phyloP scores from a whole-genome alignment of 2,888 invertebrate species.

The Drosophila rubida region DNA sequence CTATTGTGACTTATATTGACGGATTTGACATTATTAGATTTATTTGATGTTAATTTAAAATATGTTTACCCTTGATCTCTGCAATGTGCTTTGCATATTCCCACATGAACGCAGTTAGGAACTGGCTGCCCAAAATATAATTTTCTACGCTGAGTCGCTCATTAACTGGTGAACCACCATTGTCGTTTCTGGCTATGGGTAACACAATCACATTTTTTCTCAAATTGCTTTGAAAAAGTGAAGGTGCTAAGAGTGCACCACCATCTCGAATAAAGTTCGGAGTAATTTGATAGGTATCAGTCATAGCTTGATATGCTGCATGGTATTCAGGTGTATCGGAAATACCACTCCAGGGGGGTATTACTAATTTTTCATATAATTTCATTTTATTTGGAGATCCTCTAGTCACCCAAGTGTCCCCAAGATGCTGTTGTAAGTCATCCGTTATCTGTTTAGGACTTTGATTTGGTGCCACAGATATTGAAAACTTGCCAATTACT shows the following conservation, averaged over 20 bases:
- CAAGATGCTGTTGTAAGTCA: slow-evolving; percentile 39
- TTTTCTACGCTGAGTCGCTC: slow-evolving; percentile 45
- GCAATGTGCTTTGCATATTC: slow-evolving; percentile 34
- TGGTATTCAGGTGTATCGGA: slow-evolving; percentile 45
- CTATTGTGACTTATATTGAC: too few relatives aligned
- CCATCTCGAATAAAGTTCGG: slow-evolving; percentile 50
- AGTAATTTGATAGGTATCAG: slow-evolving; percentile 28
- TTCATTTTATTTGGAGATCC: slow-evolving; percentile 54
- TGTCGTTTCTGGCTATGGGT: slow-evolving; percentile 49
- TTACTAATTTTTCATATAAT: slow-evolving; percentile 37
- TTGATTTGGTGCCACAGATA: slow-evolving; percentile 50
- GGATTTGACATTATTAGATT: not conserved
- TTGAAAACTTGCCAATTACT: slow-evolving; percentile 53
- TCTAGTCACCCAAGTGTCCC: slow-evolving; percentile 34
- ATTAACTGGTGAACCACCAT: slow-evolving; percentile 50
- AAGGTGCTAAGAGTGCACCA: slow-evolving; percentile 44
- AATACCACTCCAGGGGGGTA: slow-evolving; percentile 45
- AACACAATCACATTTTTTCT: slow-evolving; percentile 50
- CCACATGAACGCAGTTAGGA: slow-evolving; percentile 53
- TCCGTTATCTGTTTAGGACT: slow-evolving; percentile 25
- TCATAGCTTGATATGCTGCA: slow-evolving; percentile 42
- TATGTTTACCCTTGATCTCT: not conserved
- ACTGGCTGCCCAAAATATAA: slow-evolving; percentile 47
- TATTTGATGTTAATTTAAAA: not conserved
- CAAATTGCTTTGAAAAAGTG: slow-evolving; percentile 35